Percentiles rank a stretch among this genome's conserved stretches.
phyloP scores from a whole-genome alignment of 2,113 vertebrate genomes.

The Megalops atlanticus region DNA sequence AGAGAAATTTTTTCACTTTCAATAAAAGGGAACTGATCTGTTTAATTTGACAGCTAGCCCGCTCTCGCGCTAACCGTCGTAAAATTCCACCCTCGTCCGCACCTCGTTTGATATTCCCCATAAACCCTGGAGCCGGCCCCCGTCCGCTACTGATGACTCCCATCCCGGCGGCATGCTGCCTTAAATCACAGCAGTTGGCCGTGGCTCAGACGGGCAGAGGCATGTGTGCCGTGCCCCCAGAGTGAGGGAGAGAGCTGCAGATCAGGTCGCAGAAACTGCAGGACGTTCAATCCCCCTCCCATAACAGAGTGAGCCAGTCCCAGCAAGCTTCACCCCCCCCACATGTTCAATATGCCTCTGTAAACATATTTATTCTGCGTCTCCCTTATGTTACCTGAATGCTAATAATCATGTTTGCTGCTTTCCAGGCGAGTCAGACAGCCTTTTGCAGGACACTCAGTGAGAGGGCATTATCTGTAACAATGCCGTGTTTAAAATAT shows the following conservation, averaged over 20 bases:
- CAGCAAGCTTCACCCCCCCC: too few species aligned
- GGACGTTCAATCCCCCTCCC: neutral
- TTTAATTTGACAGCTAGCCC: constrained; percentile 50
- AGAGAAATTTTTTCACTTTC: constrained; percentile 30
- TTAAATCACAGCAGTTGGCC: constrained; percentile 20
- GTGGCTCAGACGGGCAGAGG: constrained; percentile 23
- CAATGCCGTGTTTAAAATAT: too few species aligned
- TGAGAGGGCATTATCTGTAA: too few species aligned
- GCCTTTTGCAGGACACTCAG: too few species aligned
- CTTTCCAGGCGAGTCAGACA: too few species aligned
- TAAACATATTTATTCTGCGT: too few species aligned
- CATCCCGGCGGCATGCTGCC: neutral
- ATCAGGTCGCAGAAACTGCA: neutral
- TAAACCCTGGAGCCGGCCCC: constrained; percentile 58
- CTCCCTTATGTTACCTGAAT: too few species aligned
- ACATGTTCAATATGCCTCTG: too few species aligned
- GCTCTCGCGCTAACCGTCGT: constrained; percentile 49
- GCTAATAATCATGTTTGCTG: too few species aligned
- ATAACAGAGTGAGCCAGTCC: too few species aligned
- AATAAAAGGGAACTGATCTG: too few species aligned
- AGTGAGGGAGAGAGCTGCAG: neutral
- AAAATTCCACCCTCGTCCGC: constrained; percentile 59
- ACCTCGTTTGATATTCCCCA: constrained; percentile 61
- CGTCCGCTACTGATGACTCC: neutral
- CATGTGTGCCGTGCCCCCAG: neutral